phyloP scores from a whole-genome alignment of 2,113 vertebrate species.

The Tragulus kanchil region DNA sequence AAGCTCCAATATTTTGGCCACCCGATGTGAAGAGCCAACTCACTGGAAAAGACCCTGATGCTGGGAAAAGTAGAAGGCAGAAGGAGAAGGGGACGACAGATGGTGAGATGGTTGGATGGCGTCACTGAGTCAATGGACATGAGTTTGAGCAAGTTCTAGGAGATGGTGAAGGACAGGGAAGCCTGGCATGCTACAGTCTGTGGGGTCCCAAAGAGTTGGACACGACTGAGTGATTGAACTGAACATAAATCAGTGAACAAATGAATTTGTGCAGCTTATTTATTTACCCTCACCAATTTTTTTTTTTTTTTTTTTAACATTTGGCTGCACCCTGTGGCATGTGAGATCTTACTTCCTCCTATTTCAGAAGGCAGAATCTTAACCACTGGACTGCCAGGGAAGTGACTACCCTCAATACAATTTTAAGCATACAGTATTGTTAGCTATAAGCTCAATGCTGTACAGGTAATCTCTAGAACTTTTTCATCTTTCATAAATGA shows the following conservation, averaged over 20 bases:
- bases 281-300: background rate
- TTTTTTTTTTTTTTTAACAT: background rate
- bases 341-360: background rate
- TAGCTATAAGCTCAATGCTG: background rate
- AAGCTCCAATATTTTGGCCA: no score
- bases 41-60: no score
- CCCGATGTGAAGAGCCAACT: no score
- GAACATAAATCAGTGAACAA: background rate
- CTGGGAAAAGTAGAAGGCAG: no score
- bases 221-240: no score
- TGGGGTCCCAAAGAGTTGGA: no score
- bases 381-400: background rate
- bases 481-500: constrained; percentile 1
- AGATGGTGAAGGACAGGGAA: no score
- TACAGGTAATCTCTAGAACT: background rate
- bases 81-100: no score
- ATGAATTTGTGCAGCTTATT: background rate
- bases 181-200: no score
- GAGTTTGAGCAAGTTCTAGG: no score
- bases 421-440: background rate
- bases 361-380: background rate
- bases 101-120: no score
- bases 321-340: background rate
- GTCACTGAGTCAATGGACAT: no score
- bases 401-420: background rate